These are phyloP conservation scores for Ganaspis brasiliensis DNA, from an alignment of 2,888 invertebrate species.

Conservation along the genomic window DNA sequence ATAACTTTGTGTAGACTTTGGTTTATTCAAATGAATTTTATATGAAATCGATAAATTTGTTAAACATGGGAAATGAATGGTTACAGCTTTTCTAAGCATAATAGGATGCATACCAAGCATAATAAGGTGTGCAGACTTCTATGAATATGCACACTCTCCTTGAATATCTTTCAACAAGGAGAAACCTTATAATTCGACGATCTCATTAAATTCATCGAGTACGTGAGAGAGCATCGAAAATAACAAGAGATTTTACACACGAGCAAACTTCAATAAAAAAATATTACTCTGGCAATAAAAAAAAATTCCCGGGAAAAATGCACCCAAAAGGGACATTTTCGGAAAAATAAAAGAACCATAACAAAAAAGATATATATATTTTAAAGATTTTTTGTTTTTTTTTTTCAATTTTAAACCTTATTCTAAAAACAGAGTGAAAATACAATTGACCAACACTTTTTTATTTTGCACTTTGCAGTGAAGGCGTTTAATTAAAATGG, in stretches of 20 bases:
- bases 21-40: not conserved
- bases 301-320: no score
- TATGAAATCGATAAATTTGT: slow-evolving; percentile 8
- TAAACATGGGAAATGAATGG: not conserved
- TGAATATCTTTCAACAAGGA: slow-evolving; percentile 23
- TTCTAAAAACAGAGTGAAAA: no score
- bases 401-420: no score
- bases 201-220: slow-evolving; percentile 16
- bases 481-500: slow-evolving; percentile 10
- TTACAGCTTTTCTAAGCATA: not conserved
- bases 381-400: no score
- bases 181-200: not conserved
- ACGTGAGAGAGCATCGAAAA: not conserved
- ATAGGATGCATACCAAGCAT: not conserved
- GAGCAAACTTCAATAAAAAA: not conserved
- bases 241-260: not conserved
- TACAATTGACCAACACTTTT: not conserved
- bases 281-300: no score
- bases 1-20: not conserved
- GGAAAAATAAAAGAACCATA: no score
- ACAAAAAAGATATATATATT: no score
- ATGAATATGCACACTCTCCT: slow-evolving; percentile 28
- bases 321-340: no score
- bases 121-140: not conserved
- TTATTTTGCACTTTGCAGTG: not conserved